phyloP scores from a whole-genome alignment of 2,888 invertebrate genomes.

The Caenorhabditis wallacei region DNA sequence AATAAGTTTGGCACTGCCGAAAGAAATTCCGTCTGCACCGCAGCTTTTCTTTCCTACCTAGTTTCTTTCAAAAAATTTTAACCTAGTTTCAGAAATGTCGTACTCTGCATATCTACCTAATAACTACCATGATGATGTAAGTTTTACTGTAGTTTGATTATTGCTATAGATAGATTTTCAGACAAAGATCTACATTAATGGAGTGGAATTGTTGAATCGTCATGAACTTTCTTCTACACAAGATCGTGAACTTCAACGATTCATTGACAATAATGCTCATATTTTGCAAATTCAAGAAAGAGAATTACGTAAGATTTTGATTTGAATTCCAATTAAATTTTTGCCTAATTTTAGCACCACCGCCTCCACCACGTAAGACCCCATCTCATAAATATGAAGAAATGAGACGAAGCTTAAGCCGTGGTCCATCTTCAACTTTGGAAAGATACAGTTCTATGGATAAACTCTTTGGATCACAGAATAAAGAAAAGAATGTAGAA shows the following conservation, averaged over 20 bases:
- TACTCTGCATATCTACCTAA: constrained; percentile 55
- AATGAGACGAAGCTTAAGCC: constrained; percentile 62
- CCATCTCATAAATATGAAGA: constrained; percentile 59
- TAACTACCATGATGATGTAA: constrained; percentile 58
- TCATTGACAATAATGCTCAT: constrained; percentile 73
- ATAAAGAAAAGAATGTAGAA: constrained; percentile 39
- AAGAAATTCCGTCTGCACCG: constrained; percentile 1
- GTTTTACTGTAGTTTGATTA: constrained; percentile 1
- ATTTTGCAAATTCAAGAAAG: constrained; percentile 70
- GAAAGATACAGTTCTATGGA: constrained; percentile 62
- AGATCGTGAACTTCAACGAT: constrained; percentile 75
- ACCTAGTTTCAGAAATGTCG: constrained; percentile 48
- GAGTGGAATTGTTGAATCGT: constrained; percentile 80
- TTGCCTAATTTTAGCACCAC: constrained; percentile 19
- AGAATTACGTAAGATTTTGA: constrained; percentile 54
- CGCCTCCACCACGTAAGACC: constrained; percentile 53
- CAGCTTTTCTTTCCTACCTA: constrained; percentile 9
- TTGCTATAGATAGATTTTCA: constrained; percentile 47
- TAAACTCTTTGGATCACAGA: constrained; percentile 45
- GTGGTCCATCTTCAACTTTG: constrained; percentile 54
- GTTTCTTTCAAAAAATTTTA: background rate
- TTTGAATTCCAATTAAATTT: background rate
- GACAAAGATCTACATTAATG: constrained; percentile 81
- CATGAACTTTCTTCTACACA: constrained; percentile 80
- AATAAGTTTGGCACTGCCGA: constrained; percentile 42